Base-by-base conservation (phyloP, 2,113 vertebrate genomes). In the Hypanus sabinus region DNA sequence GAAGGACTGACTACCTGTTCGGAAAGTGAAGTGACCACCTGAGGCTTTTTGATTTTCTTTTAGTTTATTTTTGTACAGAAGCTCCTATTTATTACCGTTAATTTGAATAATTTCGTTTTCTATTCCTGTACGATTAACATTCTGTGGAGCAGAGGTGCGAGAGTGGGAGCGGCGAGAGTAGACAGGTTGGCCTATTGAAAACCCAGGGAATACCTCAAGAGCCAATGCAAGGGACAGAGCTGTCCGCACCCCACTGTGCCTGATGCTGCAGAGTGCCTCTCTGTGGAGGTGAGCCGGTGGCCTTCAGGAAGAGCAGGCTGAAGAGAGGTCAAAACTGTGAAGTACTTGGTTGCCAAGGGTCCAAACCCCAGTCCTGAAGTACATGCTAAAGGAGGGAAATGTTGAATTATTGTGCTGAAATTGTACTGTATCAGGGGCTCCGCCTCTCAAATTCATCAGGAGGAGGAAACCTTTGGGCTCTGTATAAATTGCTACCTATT, bases 1-100 rank as follows among this genome's bases (percentile, higher is more conserved):
- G 85, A n/a, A 33, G 30, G 33, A 36, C n/a, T 24, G 11, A 36
- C n/a, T 24, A 27, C 57, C 14, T 5, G 5, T 62, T 30, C 62
- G 65, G 83, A 88, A 88, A n/a, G 5, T 65, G 60, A 65, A 65
- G 33, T 18, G 30, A 65, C n/a, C 16, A 33, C 57, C 9, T 30
- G 3, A 65, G 10, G 85, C 60, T 18, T 90, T 65, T 65, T 65
- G 30, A 90, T 33, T 22, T 65, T n/a, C 65, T 33, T 33, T 46
- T 90, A 33, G 57, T 90, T 90, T 90, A 90, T 68, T 90, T 90
- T 90, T 90, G 85, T 90, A 90, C 85, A n/a, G 60, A 65, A 65
- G 62, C 62, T 90, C 12, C 60, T 90, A 90, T 90, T 90, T 90
- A 90, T 90, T 90, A 90, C 60, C 33, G 12, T 90, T 68, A 2